Evolutionary conservation across 2,113 vertebrate genomes (phyloP).

Genomic region (Merops nubicus): DNA sequence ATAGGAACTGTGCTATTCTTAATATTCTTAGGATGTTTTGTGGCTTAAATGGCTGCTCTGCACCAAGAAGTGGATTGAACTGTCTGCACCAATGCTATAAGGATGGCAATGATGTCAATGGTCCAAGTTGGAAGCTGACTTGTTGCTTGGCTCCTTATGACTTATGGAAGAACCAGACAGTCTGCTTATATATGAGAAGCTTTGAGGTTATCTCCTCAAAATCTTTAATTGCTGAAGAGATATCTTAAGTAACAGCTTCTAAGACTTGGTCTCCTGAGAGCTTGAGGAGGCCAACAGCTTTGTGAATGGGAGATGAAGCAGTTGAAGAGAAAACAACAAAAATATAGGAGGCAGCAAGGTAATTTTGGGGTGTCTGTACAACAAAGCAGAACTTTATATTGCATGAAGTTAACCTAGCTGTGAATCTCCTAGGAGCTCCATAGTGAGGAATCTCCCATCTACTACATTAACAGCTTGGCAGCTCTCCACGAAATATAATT

Average conservation of each 20-base stretch:
- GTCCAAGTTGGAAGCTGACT: not conserved
- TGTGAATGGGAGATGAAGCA: not conserved
- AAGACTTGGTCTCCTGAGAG: not conserved
- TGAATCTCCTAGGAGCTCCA: not conserved
- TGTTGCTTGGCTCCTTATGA: not conserved
- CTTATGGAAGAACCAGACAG: not conserved
- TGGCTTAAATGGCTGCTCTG: not conserved
- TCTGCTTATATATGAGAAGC: not conserved
- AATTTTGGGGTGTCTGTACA: not conserved
- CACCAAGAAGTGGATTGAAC: not conserved
- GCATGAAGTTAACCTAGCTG: not conserved
- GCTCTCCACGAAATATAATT: not conserved
- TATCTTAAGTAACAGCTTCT: not conserved
- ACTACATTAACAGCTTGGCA: not conserved
- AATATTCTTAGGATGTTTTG: not conserved
- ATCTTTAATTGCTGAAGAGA: not conserved
- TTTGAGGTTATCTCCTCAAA: not conserved
- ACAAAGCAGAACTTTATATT: not conserved
- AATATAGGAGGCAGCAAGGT: not conserved
- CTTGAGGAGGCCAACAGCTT: not conserved
- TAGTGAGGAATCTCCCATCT: not conserved
- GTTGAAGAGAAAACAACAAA: not conserved
- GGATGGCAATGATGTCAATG: not conserved
- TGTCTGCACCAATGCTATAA: not conserved
- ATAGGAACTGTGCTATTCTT: not conserved